Evolutionary conservation across 2,888 invertebrate species (phyloP).

Genomic region (Amphipyra tragopoginis): DNA sequence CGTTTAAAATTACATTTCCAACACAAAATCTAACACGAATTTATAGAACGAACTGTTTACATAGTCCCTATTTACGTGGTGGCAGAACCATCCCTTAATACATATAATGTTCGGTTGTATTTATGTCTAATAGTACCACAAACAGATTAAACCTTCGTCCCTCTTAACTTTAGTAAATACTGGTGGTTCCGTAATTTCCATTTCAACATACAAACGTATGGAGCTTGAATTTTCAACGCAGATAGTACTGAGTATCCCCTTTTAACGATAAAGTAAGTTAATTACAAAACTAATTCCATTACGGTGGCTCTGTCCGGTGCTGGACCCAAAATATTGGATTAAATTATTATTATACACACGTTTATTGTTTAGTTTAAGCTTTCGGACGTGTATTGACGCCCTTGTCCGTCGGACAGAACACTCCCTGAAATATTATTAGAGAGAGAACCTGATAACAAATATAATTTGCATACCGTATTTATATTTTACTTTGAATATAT

Average conservation of each 20-base stretch:
- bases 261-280: slow-evolving; percentile 79
- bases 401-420: slow-evolving; percentile 34
- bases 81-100: slow-evolving; percentile 47
- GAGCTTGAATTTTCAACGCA: slow-evolving; percentile 75
- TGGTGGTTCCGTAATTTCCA: slow-evolving; percentile 61
- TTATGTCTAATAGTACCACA: slow-evolving; percentile 62
- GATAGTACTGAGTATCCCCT: slow-evolving; percentile 73
- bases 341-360: slow-evolving; percentile 61
- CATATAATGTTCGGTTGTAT: slow-evolving; percentile 60
- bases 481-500: slow-evolving; percentile 11
- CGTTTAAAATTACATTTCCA: slow-evolving; percentile 50
- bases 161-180: slow-evolving; percentile 64
- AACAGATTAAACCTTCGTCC: slow-evolving; percentile 65
- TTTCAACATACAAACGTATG: slow-evolving; percentile 64
- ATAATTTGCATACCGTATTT: slow-evolving; percentile 41
- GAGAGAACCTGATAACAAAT: slow-evolving; percentile 37
- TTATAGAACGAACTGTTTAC: slow-evolving; percentile 40
- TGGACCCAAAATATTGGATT: slow-evolving; percentile 67
- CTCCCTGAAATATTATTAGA: slow-evolving; percentile 32
- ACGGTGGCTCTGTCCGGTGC: slow-evolving; percentile 65
- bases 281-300: slow-evolving; percentile 82
- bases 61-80: slow-evolving; percentile 41
- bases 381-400: slow-evolving; percentile 51
- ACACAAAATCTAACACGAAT: slow-evolving; percentile 47
- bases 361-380: slow-evolving; percentile 60